A percentile compares a stretch with the other conserved stretches of the same genome.
These are phyloP conservation scores for Lamellibrachia columna DNA, from an alignment of 2,888 invertebrate genomes.

Conservation along the genomic window DNA sequence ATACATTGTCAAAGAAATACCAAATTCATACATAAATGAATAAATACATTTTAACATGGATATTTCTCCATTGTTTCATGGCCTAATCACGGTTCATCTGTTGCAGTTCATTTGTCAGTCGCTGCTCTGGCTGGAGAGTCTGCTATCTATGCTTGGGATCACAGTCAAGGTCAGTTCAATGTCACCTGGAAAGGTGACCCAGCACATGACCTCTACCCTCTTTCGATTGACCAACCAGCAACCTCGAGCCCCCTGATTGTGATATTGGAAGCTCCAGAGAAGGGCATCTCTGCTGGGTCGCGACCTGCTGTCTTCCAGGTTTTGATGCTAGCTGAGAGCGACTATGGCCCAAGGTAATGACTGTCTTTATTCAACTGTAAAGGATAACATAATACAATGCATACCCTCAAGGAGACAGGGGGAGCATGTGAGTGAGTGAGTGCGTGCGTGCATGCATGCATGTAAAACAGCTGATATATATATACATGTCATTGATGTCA, in stretches of 20 bases:
- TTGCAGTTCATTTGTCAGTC: constrained; percentile 52
- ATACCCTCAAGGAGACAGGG: too few species aligned
- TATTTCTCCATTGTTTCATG: too few species aligned
- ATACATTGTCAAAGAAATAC: too few species aligned
- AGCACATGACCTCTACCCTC: constrained; percentile 47
- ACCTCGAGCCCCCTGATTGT: constrained; percentile 40
- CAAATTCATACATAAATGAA: too few species aligned
- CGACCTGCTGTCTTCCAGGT: constrained; percentile 44
- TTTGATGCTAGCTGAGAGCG: constrained; percentile 49
- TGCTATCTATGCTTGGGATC: constrained; percentile 53
- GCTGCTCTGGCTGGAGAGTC: constrained; percentile 53
- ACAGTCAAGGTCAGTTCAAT: constrained; percentile 46
- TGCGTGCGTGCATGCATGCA: not conserved
- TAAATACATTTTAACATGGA: too few species aligned
- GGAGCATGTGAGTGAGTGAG: not conserved
- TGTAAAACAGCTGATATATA: not conserved
- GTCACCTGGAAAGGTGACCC: constrained; percentile 52
- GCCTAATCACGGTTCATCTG: constrained; percentile 24
- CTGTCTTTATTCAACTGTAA: not conserved
- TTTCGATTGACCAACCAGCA: constrained; percentile 48
- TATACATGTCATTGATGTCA: not conserved
- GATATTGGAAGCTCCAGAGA: constrained; percentile 24
- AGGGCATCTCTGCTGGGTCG: constrained; percentile 37
- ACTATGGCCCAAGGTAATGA: constrained; percentile 58
- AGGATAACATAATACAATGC: too few species aligned